A percentile compares a stretch with the other conserved stretches of the same genome.
Evolutionary conservation across 1,140 invertebrate species (phyloP).

Genomic region (Charaxes varanes): DNA sequence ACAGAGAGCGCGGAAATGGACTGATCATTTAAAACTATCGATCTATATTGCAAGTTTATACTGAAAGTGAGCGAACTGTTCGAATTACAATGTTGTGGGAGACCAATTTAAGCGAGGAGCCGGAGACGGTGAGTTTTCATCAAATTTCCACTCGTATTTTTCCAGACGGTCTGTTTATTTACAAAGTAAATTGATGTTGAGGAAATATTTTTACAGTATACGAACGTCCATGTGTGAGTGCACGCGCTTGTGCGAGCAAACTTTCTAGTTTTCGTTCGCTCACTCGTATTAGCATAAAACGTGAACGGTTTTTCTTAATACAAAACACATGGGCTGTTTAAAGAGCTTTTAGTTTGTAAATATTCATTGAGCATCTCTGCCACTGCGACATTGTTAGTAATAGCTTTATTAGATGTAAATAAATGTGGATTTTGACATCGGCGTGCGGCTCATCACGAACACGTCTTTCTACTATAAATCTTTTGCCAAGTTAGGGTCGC

Average conservation of each 20-base stretch:
- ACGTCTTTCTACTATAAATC: background rate
- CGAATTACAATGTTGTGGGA: conserved; percentile 61
- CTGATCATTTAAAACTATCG: conserved; percentile 36
- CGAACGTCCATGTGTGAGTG: conserved; percentile 26
- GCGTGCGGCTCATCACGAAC: conserved; percentile 19
- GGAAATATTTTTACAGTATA: too few species aligned
- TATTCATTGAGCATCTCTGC: conserved; percentile 52
- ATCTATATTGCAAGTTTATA: conserved; percentile 18
- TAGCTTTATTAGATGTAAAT: conserved; percentile 60
- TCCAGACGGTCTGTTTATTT: conserved; percentile 26
- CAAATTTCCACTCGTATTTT: background rate
- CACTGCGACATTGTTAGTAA: conserved; percentile 50
- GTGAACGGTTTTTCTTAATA: conserved; percentile 72
- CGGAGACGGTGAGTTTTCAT: conserved; percentile 50
- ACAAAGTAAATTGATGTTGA: too few species aligned
- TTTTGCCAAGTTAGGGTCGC: too few species aligned
- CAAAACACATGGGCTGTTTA: conserved; percentile 58
- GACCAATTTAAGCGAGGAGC: conserved; percentile 51
- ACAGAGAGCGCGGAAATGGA: conserved; percentile 40
- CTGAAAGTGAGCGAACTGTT: conserved; percentile 48
- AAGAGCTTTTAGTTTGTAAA: conserved; percentile 55
- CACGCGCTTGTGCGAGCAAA: conserved; percentile 49
- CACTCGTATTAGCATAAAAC: conserved; percentile 67
- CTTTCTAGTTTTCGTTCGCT: conserved; percentile 72
- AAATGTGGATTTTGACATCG: conserved; percentile 36